Evolutionary conservation across 2,113 vertebrate genomes (phyloP).

Genomic region (Diadophis punctatus): DNA sequence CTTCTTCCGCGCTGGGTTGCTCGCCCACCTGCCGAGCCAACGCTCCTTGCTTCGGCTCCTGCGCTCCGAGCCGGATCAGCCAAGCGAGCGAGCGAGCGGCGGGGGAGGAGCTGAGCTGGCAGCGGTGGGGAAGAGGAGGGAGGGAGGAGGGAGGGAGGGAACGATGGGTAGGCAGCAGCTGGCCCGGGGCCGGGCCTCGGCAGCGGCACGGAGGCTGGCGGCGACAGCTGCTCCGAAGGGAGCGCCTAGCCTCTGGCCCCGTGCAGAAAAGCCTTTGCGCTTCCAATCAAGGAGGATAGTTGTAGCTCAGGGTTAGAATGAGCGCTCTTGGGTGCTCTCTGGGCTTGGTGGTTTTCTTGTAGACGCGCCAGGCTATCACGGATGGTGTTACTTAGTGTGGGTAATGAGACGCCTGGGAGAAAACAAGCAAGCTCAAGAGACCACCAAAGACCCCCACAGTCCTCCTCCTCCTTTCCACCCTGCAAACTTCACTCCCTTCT

Average conservation of each 20-base stretch:
- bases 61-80: not conserved
- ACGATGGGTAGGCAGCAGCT: not conserved
- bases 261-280: not conserved
- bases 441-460: too few species aligned
- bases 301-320: not conserved
- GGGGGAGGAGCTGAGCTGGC: conserved; percentile 10
- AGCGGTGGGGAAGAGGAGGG: not conserved
- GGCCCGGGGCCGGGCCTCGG: not conserved
- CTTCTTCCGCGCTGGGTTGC: not conserved
- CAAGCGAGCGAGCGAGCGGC: not conserved
- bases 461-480: too few species aligned
- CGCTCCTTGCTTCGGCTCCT: not conserved
- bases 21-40: not conserved
- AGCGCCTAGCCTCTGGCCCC: not conserved
- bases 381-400: not conserved
- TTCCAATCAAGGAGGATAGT: not conserved
- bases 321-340: too few species aligned
- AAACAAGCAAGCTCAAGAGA: not conserved
- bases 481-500: too few species aligned
- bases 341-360: not conserved
- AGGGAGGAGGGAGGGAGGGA: not conserved
- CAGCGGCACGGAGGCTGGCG: not conserved
- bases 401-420: not conserved
- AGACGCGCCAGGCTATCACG: rapidly evolving
- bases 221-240: not conserved